Evolutionary conservation across 2,797 vertebrate species (phyloP).

Genomic region (Cetoscarus ocellatus): DNA sequence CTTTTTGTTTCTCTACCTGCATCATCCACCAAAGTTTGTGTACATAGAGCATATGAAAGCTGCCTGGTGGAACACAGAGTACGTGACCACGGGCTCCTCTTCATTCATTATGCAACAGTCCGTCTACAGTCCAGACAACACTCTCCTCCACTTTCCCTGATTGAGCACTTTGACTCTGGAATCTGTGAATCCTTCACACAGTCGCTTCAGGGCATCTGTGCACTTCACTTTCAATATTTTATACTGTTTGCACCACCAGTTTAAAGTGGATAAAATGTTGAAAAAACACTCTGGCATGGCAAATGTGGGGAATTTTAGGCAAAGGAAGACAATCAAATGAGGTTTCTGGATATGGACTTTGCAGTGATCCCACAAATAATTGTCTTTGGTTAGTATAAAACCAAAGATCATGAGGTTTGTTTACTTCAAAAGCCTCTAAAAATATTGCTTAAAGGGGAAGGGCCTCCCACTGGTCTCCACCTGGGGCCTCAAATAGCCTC

Average conservation of each 20-base stretch:
- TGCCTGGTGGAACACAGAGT: slow-evolving; percentile 20
- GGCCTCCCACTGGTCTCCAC: too few species aligned
- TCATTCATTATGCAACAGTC: slow-evolving; percentile 59
- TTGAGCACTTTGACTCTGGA: slow-evolving; percentile 21
- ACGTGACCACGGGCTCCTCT: slow-evolving; percentile 30
- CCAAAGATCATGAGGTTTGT: too few species aligned
- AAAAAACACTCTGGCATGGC: background rate
- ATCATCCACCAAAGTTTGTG: background rate
- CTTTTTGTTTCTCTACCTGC: background rate
- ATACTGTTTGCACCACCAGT: background rate
- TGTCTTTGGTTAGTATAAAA: too few species aligned
- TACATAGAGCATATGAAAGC: slow-evolving; percentile 2
- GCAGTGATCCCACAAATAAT: too few species aligned
- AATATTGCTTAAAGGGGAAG: too few species aligned
- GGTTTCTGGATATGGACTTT: too few species aligned
- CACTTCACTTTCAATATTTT: background rate
- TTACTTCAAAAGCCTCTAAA: too few species aligned
- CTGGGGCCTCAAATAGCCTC: too few species aligned
- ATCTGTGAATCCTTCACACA: slow-evolving; percentile 5
- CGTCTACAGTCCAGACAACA: slow-evolving; percentile 44
- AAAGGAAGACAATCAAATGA: too few species aligned
- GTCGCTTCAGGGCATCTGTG: slow-evolving; percentile 1
- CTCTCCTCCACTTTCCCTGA: slow-evolving; percentile 27
- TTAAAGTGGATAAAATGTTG: slow-evolving; percentile 4
- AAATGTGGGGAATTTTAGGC: background rate